Evolutionary conservation across 2,113 vertebrate genomes (phyloP).

Genomic region (Acrocephalus kingi): DNA sequence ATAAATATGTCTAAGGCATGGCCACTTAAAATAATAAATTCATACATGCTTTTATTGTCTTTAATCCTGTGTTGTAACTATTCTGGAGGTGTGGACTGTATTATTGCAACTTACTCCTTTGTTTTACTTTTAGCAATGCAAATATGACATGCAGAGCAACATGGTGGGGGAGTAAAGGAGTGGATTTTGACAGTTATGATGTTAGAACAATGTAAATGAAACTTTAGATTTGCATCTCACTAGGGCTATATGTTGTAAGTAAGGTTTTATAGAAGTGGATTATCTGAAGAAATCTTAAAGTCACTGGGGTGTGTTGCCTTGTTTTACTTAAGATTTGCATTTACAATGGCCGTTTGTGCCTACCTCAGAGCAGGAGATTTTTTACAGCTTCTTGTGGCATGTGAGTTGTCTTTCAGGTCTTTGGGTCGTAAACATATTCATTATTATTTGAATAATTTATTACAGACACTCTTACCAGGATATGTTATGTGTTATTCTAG

Average conservation of each 20-base stretch:
- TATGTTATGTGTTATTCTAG: not conserved
- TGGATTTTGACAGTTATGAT: not conserved
- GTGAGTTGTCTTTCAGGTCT: not conserved
- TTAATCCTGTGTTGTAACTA: not conserved
- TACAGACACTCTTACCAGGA: not conserved
- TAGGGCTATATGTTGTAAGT: not conserved
- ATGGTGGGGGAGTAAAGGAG: not conserved
- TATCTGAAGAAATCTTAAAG: not conserved
- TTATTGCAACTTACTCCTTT: not conserved
- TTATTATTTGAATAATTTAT: not conserved
- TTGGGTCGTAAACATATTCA: not conserved
- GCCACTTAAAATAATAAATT: not conserved
- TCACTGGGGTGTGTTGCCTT: accelerated
- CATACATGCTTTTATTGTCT: not conserved
- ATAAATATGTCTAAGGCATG: not conserved
- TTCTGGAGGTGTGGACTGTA: not conserved
- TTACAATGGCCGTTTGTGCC: not conserved
- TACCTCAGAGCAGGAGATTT: not conserved
- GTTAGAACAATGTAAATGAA: not conserved
- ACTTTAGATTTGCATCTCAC: not conserved
- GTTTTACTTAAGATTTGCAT: not conserved
- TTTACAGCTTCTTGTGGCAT: not conserved
- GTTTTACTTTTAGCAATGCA: not conserved
- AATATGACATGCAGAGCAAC: not conserved
- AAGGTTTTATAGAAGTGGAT: not conserved